Evolutionary conservation across 2,888 invertebrate genomes (phyloP).

Genomic region (Agriopis marginaria): DNA sequence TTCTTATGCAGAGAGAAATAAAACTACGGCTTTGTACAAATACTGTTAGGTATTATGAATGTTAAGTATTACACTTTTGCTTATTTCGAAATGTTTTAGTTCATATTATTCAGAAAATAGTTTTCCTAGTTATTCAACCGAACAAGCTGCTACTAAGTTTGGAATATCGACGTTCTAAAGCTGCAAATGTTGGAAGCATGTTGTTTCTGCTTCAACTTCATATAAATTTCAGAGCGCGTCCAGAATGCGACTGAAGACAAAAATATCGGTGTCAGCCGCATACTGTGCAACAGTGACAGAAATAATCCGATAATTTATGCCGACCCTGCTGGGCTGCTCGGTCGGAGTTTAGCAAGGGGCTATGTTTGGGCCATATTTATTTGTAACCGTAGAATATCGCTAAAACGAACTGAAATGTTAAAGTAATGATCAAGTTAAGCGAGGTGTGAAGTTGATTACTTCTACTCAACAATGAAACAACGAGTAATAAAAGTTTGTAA

Average conservation of each 20-base stretch:
- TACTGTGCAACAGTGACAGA: conserved; percentile 46
- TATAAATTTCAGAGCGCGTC: conserved; percentile 50
- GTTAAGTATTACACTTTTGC: neutral
- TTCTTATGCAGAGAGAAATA: neutral
- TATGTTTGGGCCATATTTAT: conserved; percentile 4
- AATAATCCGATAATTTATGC: conserved; percentile 52
- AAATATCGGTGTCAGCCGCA: conserved; percentile 51
- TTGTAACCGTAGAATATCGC: neutral
- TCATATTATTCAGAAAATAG: neutral
- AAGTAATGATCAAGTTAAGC: too few species aligned
- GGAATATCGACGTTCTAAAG: conserved; percentile 15
- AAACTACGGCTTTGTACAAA: neutral
- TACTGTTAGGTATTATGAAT: neutral
- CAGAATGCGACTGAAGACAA: conserved; percentile 47
- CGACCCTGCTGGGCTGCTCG: conserved; percentile 23
- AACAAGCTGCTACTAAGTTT: conserved; percentile 8
- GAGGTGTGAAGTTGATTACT: too few species aligned
- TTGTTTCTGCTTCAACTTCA: conserved; percentile 36
- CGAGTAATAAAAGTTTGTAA: too few species aligned
- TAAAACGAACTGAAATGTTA: neutral
- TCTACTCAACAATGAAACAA: too few species aligned
- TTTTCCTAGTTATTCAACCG: neutral
- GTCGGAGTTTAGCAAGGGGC: neutral
- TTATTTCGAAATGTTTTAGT: neutral
- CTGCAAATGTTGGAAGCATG: conserved; percentile 8